phyloP scores from a whole-genome alignment of 2,888 invertebrate genomes.

The Nymphalis c-album region DNA sequence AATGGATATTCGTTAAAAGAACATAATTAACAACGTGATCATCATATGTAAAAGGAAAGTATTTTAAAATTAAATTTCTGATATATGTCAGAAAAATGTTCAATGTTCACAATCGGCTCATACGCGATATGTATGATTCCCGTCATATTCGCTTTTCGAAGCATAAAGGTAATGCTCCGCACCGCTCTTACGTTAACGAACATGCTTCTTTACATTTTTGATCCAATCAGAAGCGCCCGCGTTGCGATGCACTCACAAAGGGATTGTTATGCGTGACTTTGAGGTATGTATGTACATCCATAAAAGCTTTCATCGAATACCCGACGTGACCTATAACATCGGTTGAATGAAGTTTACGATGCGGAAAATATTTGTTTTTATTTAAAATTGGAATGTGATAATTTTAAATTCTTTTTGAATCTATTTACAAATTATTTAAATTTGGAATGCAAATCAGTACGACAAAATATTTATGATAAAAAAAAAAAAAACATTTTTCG shows the following conservation, averaged over 20 bases:
- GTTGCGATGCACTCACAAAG: slow-evolving; percentile 24
- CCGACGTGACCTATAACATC: too few species aligned
- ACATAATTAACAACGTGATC: too few species aligned
- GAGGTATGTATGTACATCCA: slow-evolving; percentile 10
- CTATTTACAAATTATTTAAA: too few species aligned
- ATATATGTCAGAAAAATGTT: neutral
- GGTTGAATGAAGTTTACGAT: neutral
- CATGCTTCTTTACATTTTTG: slow-evolving; percentile 28
- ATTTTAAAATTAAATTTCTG: neutral
- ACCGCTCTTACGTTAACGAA: slow-evolving; percentile 24
- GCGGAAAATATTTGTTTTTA: too few species aligned
- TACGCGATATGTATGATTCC: neutral
- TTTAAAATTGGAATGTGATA: too few species aligned
- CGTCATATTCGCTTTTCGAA: slow-evolving; percentile 10
- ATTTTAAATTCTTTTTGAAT: too few species aligned
- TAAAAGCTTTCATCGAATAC: slow-evolving; percentile 14
- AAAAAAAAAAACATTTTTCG: too few species aligned
- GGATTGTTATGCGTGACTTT: slow-evolving; percentile 18
- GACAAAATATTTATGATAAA: too few species aligned
- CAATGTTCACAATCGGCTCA: neutral
- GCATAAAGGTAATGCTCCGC: slow-evolving; percentile 18
- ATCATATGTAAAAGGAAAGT: too few species aligned
- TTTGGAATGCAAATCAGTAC: too few species aligned
- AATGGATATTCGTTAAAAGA: too few species aligned
- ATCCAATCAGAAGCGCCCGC: slow-evolving; percentile 24